Conservation (phyloP, 2,888 invertebrate species). For the Aphidius colemani region DNA sequence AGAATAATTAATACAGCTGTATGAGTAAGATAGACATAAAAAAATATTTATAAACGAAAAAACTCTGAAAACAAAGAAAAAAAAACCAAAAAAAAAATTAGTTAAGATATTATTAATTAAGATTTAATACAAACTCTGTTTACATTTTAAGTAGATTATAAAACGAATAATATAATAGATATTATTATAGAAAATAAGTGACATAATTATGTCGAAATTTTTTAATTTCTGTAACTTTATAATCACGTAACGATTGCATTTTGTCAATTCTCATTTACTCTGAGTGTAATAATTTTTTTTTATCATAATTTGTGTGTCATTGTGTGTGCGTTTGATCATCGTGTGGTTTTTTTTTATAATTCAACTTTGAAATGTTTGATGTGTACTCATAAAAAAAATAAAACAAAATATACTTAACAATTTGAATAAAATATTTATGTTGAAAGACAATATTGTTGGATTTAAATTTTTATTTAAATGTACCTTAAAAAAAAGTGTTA, state of each 20-base stretch:
- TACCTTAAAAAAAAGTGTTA: too few species aligned
- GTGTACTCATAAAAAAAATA: too few species aligned
- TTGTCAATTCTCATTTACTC: neutral
- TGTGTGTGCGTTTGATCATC: neutral
- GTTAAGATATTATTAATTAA: neutral
- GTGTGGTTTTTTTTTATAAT: slow-evolving; percentile 18
- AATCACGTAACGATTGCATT: too few species aligned
- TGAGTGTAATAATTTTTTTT: neutral
- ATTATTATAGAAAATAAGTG: neutral
- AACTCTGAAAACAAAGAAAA: too few species aligned
- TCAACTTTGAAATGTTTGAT: too few species aligned
- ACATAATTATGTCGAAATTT: neutral
- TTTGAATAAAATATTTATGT: too few species aligned
- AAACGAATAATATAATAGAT: slow-evolving; percentile 7
- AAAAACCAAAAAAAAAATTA: too few species aligned
- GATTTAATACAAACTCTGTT: neutral
- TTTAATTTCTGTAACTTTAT: neutral
- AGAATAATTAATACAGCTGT: neutral
- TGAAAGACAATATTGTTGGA: too few species aligned
- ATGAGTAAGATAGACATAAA: neutral
- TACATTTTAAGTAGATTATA: slow-evolving; percentile 4
- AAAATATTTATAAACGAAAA: too few species aligned
- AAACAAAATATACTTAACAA: too few species aligned
- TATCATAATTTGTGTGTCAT: slow-evolving; percentile 7
- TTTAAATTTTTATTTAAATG: neutral